These are phyloP conservation scores for Galaxea fascicularis DNA, from an alignment of 92 coral and sea anemone genomes.

Conservation along the genomic window DNA sequence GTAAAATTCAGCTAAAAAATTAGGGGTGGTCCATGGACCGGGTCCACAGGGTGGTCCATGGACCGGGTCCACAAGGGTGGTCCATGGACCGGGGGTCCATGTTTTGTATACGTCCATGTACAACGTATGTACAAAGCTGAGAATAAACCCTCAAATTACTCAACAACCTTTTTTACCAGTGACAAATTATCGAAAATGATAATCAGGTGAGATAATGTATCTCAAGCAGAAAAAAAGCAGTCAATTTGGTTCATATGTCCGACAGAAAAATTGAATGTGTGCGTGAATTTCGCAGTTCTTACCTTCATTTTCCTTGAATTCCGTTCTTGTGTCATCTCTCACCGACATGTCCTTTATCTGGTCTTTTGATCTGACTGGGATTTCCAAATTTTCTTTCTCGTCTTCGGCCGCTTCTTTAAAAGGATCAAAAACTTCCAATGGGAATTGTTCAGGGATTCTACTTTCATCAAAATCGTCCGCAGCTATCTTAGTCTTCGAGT, in stretches of 20 bases:
- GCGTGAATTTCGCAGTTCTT: background rate
- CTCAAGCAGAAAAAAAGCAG: background rate
- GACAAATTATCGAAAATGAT: too few species aligned
- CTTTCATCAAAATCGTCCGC: conserved; percentile 54
- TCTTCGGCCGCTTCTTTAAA: conserved; percentile 45
- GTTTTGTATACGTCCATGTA: too few species aligned
- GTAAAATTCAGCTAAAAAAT: too few species aligned
- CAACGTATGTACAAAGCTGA: too few species aligned
- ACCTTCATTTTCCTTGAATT: conserved; percentile 66
- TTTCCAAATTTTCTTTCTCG: conserved; percentile 33
- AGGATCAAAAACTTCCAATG: conserved; percentile 69
- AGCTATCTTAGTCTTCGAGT: conserved; percentile 72
- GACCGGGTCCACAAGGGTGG: too few species aligned
- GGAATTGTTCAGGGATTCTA: conserved; percentile 36
- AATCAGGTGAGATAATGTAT: too few species aligned
- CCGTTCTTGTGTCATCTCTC: conserved; percentile 59
- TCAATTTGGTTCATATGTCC: background rate
- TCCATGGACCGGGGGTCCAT: too few species aligned
- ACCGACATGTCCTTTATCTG: conserved; percentile 82
- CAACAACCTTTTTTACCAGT: too few species aligned
- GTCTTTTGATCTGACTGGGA: conserved; percentile 62
- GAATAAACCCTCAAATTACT: too few species aligned
- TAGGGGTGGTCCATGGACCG: too few species aligned
- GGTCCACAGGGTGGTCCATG: too few species aligned
- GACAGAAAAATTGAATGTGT: background rate